Percentiles rank a stretch among this genome's conserved stretches.
Evolutionary conservation across 1,140 invertebrate species (phyloP).

Genomic region (Nylanderia fulva): DNA sequence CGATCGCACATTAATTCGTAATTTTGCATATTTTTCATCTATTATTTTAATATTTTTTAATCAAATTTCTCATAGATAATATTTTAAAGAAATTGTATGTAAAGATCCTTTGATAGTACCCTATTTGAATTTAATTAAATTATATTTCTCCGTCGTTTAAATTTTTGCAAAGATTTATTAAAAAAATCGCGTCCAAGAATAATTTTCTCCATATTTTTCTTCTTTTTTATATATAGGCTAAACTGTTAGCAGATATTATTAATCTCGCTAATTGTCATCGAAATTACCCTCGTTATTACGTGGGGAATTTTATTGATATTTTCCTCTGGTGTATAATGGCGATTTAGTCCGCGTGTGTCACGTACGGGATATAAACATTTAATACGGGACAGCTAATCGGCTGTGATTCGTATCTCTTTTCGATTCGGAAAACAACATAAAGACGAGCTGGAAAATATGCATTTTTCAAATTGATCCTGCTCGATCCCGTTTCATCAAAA

Average conservation of each 20-base stretch:
- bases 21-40: no score
- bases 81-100: background rate
- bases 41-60: background rate
- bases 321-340: slow-evolving; percentile 29
- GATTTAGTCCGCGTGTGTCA: slow-evolving; percentile 23
- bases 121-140: background rate
- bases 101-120: background rate
- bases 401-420: background rate
- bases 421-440: background rate
- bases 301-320: slow-evolving; percentile 44
- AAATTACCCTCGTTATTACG: slow-evolving; percentile 44
- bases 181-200: background rate
- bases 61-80: background rate
- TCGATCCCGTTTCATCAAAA: background rate
- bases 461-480: background rate
- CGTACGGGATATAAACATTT: background rate
- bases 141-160: background rate
- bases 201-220: background rate
- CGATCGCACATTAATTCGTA: no score
- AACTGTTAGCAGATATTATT: slow-evolving; percentile 10
- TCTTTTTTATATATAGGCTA: background rate
- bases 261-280: slow-evolving; percentile 12
- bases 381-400: background rate
- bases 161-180: background rate
- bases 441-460: background rate